Percentiles rank a stretch among this genome's conserved stretches.
Conservation (phyloP, 2,888 invertebrate genomes). For the Spicauda simplicius region DNA sequence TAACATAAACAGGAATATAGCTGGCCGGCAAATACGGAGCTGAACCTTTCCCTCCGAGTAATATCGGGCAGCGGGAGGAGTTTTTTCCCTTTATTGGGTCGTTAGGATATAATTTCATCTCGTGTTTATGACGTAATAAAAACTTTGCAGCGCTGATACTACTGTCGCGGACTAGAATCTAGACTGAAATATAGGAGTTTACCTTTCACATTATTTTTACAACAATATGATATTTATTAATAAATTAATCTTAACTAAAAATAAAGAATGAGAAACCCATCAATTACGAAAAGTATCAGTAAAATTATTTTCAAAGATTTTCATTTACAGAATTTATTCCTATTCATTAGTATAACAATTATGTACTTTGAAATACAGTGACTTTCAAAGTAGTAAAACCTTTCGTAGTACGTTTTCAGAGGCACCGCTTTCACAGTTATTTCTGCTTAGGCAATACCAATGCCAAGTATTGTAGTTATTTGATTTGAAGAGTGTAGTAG, state of each 20-base stretch:
- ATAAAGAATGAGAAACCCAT: not conserved
- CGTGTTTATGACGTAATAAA: constrained; percentile 80
- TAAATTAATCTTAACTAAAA: not conserved
- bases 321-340: not conserved
- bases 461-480: no score
- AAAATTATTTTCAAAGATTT: not conserved
- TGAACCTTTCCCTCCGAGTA: constrained; percentile 63
- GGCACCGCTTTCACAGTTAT: no score
- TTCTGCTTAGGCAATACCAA: no score
- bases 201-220: not conserved
- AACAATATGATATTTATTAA: not conserved
- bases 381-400: no score
- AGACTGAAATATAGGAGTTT: not conserved
- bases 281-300: not conserved
- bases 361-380: no score
- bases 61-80: constrained; percentile 73
- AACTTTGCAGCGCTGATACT: constrained; percentile 60
- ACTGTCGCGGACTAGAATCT: no score
- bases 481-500: no score
- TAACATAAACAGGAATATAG: constrained; percentile 38
- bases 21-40: constrained; percentile 35
- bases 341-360: no score
- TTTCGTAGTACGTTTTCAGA: no score
- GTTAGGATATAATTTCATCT: constrained; percentile 83
- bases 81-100: constrained; percentile 79